Conservation (phyloP, 1,140 invertebrate species). For the Aphaenogaster rudis region DNA sequence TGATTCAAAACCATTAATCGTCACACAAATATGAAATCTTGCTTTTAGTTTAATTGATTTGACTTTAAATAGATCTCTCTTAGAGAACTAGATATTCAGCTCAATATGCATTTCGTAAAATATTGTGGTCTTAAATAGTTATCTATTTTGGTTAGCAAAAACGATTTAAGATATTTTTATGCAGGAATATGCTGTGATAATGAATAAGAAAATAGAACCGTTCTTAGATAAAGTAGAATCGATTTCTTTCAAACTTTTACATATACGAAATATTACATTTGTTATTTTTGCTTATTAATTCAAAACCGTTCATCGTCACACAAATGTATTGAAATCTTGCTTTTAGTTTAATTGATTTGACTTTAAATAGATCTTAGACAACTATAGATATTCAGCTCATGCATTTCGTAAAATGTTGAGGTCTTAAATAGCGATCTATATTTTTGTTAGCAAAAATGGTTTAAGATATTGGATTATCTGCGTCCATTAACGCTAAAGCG, state of each 20-base stretch:
- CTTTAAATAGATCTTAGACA: neutral
- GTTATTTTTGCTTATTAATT: neutral
- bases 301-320: neutral
- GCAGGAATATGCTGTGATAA: too few species aligned
- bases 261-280: neutral
- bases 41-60: neutral
- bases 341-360: neutral
- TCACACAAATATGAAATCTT: neutral
- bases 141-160: constrained; percentile 1
- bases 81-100: neutral
- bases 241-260: neutral
- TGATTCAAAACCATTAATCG: neutral
- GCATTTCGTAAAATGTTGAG: neutral
- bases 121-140: neutral
- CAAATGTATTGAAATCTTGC: neutral
- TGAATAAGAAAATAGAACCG: too few species aligned
- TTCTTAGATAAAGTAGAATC: too few species aligned
- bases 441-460: constrained; percentile 1
- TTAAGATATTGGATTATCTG: constrained; percentile 9
- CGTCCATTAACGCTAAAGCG: constrained; percentile 30
- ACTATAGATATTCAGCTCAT: neutral
- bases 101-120: neutral
- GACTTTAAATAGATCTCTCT: neutral
- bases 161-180: neutral
- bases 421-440: neutral